phyloP scores from a whole-genome alignment of 2,113 vertebrate genomes.

The Platanista minor region DNA sequence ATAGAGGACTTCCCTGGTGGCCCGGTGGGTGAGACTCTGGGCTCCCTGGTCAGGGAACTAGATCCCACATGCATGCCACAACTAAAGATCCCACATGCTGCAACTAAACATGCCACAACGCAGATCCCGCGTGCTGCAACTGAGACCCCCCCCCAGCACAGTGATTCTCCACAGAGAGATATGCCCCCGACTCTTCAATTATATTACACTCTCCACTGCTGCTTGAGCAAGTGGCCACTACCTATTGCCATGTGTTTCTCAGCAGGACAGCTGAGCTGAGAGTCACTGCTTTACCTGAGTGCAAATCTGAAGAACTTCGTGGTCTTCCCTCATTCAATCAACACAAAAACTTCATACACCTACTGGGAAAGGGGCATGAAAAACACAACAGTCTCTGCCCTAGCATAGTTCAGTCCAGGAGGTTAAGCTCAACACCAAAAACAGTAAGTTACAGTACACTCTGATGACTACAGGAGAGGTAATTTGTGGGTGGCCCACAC shows the following conservation, averaged over 20 bases:
- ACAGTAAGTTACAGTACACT: background rate
- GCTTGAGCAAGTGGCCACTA: background rate
- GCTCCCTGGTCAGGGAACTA: too few relatives aligned
- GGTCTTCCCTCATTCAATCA: background rate
- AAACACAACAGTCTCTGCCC: background rate
- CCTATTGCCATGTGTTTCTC: background rate
- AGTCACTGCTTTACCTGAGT: background rate
- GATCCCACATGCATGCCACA: too few relatives aligned
- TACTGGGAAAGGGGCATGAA: background rate
- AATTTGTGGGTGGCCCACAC: background rate
- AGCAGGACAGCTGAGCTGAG: background rate
- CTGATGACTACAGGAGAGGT: background rate
- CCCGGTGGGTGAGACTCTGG: too few relatives aligned
- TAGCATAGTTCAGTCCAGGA: background rate
- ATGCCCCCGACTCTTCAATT: background rate
- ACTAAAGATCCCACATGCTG: too few relatives aligned
- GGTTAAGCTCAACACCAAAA: background rate
- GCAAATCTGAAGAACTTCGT: background rate
- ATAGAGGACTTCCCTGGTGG: background rate
- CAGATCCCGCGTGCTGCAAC: too few relatives aligned
- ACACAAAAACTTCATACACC: slow-evolving; percentile 3
- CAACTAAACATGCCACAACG: too few relatives aligned
- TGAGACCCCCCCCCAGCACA: background rate
- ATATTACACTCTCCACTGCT: background rate
- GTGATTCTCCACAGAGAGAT: background rate